Evolutionary conservation across 2,113 vertebrate species (phyloP), one percentile per base, ranked within the genome.

Genomic region (Trematocara marginatum): DNA sequence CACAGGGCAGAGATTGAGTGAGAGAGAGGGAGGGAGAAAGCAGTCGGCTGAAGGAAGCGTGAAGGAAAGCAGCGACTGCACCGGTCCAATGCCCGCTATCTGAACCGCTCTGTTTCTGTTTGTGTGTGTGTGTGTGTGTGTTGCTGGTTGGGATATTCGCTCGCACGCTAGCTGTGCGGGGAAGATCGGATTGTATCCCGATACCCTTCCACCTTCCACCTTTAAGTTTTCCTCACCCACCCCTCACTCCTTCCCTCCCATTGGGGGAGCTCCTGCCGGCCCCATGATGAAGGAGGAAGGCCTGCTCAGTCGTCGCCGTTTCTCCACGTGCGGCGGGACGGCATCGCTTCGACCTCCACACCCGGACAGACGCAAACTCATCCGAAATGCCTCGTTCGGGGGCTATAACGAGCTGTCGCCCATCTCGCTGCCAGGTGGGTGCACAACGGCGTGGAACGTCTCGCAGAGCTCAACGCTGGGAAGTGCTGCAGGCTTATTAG

Each of bases 341-440:
- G 96, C 97, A 13, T 94, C 97, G 26, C 93, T 97, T 86, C 96
- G 97, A 93, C 96, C 97, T 83, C 92, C 97, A 29, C 97, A 97
- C 94, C 95, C 96, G 35, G 97, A 98, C 85, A 97, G 97, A 96
- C 97, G 97, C 93, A 99, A 97, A 94, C 98, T 99, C 93, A 95
- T 98, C 95, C 97, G 98, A 95, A 99, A 99, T 89, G 98, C 98
- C 95, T 99, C 98, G 1, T 99, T 99, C 83, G 98, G 98, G 84
- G 98, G 98, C 89, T 99, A 98, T 96, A 97, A 98, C 34, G 97
- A 99, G 93, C 96, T 99, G 92, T 95, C 97, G 81, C 97, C 98
- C 94, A 93, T 97, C 57, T 94, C 92, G 0, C 91, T 98, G 92
- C 95, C 97, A 99, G 98, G 98, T 99, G 97, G 96, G 97, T 98